Base-by-base conservation (phyloP, 1,140 invertebrate genomes). In the Anastrepha obliqua region DNA sequence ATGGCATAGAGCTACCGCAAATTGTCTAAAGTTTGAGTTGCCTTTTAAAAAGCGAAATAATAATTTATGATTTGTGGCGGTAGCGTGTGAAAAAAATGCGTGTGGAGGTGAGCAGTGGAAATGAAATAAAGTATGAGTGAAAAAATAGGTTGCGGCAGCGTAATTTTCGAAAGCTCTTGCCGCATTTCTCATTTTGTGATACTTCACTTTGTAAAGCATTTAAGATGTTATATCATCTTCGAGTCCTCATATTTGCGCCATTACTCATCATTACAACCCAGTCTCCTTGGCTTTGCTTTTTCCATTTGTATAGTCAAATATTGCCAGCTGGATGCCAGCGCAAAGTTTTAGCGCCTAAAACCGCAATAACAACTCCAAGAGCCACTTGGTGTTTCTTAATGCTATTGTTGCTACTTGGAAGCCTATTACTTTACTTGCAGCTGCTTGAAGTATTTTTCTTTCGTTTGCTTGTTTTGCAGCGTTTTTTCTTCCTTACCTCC, bases 11-110 rank as follows among this genome's bases (percentile, higher is more conserved):
- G 44, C 8, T 0, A 81, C 39, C 39, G 74, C 17, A 13, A 20
- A 1, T 81, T 51, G 44, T 20, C 74, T 29, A 81, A 81, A 20
- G 44, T 55, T 55, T 81, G 74, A 55, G 47, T 55, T 20, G 17
- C n/a, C 42, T 55, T n/a, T 29, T 47, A 81, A 81, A 55, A 81
- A 55, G 47, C 9, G 44, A 81, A 81, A 81, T 81, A 51, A 81
- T 81, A 81, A 58, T 58, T 81, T 81, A 81, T 81, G 17, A 55
- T 9, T 81, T 81, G 74, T 58, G 74, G 74, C 47, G 29, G 29
- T 29, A 0, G 29, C 29, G 29, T 81, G 74, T n/a, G 51, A 4
- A 42, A 13, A 39, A 67, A 67, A 39, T 29, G 64, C 29, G 64
- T 67, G 29, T 1, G 60, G 60, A 11, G 67, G 3, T 0, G 2